Conservation (phyloP, 2,888 invertebrate genomes). For the Phaedon cochleariae region DNA sequence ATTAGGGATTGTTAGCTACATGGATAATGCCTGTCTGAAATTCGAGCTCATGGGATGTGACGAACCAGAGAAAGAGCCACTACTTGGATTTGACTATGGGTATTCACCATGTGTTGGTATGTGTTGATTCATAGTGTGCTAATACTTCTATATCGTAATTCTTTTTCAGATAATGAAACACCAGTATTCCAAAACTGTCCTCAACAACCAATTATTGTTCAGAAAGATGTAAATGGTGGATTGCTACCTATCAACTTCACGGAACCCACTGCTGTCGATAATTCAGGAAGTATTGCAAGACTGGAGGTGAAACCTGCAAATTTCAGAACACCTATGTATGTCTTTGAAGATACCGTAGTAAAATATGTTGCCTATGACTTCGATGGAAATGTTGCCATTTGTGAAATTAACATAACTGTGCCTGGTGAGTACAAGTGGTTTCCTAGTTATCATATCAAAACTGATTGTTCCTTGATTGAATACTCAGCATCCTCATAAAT, state of each 20-base stretch:
- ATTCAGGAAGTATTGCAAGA: slow-evolving; percentile 93
- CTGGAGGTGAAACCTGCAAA: slow-evolving; percentile 92
- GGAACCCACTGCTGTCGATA: slow-evolving; percentile 93
- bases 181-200: slow-evolving; percentile 97
- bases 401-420: slow-evolving; percentile 94
- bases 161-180: slow-evolving; percentile 84
- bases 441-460: too few relatives aligned
- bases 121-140: slow-evolving; percentile 47
- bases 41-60: slow-evolving; percentile 97
- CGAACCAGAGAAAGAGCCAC: slow-evolving; percentile 80
- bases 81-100: slow-evolving; percentile 92
- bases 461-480: too few relatives aligned
- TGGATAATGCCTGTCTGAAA: slow-evolving; percentile 95
- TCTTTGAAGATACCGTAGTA: slow-evolving; percentile 91
- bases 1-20: slow-evolving; percentile 92
- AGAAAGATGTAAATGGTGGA: slow-evolving; percentile 89
- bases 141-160: background rate
- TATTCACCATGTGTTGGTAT: slow-evolving; percentile 90
- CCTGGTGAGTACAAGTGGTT: slow-evolving; percentile 65
- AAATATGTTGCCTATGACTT: slow-evolving; percentile 97
- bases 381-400: slow-evolving; percentile 97
- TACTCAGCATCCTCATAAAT: too few relatives aligned
- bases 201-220: slow-evolving; percentile 88
- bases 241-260: slow-evolving; percentile 90
- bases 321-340: slow-evolving; percentile 86